These are phyloP conservation scores for Oceanodroma leucorhoa DNA, from an alignment of 2,797 vertebrate species.

Conservation along the genomic window DNA sequence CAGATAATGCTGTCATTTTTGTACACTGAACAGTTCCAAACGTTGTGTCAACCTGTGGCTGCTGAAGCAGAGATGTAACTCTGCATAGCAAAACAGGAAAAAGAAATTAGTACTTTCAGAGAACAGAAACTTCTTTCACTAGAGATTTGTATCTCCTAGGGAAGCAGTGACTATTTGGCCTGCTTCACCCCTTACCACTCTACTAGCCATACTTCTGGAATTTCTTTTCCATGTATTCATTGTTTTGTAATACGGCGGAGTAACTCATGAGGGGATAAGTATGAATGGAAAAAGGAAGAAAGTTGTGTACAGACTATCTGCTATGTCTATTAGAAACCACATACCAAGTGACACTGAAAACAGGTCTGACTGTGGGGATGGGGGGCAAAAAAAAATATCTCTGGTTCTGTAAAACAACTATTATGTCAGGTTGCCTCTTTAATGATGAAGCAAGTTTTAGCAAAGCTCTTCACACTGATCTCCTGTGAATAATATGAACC, in stretches of 20 bases:
- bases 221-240: not conserved
- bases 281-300: not conserved
- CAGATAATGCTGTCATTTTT: not conserved
- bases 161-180: not conserved
- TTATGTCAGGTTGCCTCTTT: not conserved
- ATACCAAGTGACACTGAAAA: not conserved
- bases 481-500: not conserved
- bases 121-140: not conserved
- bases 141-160: not conserved
- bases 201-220: not conserved
- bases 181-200: not conserved
- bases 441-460: not conserved
- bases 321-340: not conserved
- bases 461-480: not conserved
- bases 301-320: not conserved
- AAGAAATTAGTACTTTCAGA: not conserved
- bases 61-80: not conserved
- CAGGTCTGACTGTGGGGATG: not conserved
- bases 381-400: not conserved
- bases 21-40: not conserved
- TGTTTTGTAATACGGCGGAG: not conserved
- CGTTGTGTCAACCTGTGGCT: not conserved
- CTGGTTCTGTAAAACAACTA: not conserved
- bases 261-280: not conserved
- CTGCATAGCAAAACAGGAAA: not conserved